Evolutionary conservation across 2,113 vertebrate genomes (phyloP), one percentile per base, ranked within the genome.

Genomic region (Varanus komodoensis): DNA sequence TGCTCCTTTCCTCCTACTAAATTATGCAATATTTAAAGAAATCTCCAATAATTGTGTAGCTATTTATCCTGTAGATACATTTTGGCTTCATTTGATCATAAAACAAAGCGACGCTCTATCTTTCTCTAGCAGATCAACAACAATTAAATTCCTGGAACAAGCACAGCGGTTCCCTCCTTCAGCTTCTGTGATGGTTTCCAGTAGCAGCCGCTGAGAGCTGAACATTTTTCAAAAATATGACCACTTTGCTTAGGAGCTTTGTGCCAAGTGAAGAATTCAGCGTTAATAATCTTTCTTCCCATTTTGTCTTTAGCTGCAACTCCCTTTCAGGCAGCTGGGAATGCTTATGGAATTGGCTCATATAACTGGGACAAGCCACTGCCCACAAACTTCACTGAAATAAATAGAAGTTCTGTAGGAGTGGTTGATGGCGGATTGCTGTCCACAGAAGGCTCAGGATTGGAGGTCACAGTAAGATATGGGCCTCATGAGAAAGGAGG

Each of bases 191-290:
- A 71, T 71, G 25, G 44, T 52, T 85, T 85, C 68, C 44, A 87
- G 86, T 2, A 87, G 34, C 73, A 87, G 34, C 38, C 12, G 5
- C 50, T 61, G 86, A 54, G 27, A 15, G 74, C 38, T 78, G n/a
- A 67, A 77, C 86, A 87, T 87, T 64, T 87, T 87, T 87, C 74
- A 87, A 48, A 78, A 87, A 64, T 78, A 67, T 67, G 25, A 19
- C 54, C 57, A 17, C 74, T 87, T 78, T 87, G 54, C 54, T 87
- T 77, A 32, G 12, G 54, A 34, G 9, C 23, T 29, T 48, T 23
- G 14, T 84, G 68, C 3, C 3, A 34, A 34, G 68, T 80, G 80
- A 80, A 1, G 0, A 81, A 64, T 83, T 91, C 77, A 88, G 17
- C 15, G 54, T 38, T 21, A 23, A 4, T 23, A 90, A 44, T 0